phyloP scores from a whole-genome alignment of 2,797 vertebrate species.

The Pangasius djambal region DNA sequence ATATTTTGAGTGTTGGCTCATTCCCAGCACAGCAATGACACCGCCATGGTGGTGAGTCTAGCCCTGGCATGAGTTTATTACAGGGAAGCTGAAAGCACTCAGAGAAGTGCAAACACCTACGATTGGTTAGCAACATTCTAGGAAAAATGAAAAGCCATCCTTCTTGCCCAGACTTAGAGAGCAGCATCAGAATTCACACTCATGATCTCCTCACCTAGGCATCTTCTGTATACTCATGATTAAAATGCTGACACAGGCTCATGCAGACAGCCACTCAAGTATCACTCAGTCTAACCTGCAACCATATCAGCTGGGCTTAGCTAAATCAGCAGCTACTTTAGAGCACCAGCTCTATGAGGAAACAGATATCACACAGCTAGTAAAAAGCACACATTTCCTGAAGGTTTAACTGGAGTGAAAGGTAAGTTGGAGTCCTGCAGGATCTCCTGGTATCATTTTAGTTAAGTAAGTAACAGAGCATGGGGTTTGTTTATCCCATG shows the following conservation, averaged over 20 bases:
- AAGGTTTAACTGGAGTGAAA: neutral
- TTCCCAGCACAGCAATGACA: neutral
- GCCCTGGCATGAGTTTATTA: neutral
- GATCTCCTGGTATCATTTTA: neutral
- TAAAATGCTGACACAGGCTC: neutral
- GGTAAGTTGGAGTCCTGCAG: neutral
- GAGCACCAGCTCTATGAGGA: neutral
- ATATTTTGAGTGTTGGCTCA: neutral
- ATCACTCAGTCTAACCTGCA: neutral
- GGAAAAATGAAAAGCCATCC: neutral
- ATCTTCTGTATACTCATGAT: neutral
- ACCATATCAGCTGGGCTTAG: neutral
- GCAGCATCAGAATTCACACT: neutral
- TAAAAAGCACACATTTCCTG: constrained; percentile 2
- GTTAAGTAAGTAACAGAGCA: neutral
- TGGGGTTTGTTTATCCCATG: constrained; percentile 30
- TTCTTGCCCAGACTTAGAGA: neutral
- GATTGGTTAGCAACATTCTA: neutral
- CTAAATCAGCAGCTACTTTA: neutral
- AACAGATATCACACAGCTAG: neutral
- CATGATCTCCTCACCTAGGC: neutral
- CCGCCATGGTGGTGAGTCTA: neutral
- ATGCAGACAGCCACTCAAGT: neutral
- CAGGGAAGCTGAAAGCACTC: neutral
- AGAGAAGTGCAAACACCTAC: neutral